These are phyloP conservation scores for Hirundo rustica DNA, from an alignment of 2,797 vertebrate genomes.

Conservation along the genomic window DNA sequence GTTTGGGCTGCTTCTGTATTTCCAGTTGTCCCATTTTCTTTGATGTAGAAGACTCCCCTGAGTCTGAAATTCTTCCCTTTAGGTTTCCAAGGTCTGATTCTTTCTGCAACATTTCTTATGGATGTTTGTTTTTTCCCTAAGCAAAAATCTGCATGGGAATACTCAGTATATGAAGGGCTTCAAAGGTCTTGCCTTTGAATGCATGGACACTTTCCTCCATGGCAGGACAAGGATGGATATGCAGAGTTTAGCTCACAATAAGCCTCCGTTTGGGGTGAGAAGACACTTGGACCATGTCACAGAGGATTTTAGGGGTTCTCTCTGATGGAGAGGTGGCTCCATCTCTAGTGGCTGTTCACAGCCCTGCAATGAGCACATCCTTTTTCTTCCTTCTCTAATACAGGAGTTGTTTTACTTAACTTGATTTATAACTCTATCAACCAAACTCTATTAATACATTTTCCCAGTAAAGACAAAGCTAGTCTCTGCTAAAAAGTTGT, in stretches of 20 bases:
- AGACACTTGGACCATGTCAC: background rate
- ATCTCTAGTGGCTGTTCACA: background rate
- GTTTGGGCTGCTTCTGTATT: background rate
- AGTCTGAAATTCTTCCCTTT: background rate
- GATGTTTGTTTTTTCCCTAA: background rate
- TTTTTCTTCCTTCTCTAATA: background rate
- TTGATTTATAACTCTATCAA: background rate
- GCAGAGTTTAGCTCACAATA: background rate
- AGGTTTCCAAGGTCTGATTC: background rate
- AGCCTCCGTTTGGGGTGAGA: rapidly evolving
- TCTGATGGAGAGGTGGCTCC: background rate
- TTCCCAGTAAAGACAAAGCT: background rate
- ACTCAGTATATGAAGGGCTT: background rate
- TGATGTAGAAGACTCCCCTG: background rate
- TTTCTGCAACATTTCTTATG: background rate
- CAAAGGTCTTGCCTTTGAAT: background rate
- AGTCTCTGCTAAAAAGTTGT: background rate
- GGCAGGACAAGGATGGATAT: background rate
- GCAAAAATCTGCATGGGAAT: background rate
- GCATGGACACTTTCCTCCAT: background rate
- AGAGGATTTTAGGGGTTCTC: background rate
- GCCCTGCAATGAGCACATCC: background rate
- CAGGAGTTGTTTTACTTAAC: background rate
- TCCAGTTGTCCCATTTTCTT: background rate
- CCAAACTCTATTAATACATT: background rate